Evolutionary conservation across 2,797 vertebrate species (phyloP), one percentile per base, ranked within the genome.

Genomic region (Leptoclinus maculatus): DNA sequence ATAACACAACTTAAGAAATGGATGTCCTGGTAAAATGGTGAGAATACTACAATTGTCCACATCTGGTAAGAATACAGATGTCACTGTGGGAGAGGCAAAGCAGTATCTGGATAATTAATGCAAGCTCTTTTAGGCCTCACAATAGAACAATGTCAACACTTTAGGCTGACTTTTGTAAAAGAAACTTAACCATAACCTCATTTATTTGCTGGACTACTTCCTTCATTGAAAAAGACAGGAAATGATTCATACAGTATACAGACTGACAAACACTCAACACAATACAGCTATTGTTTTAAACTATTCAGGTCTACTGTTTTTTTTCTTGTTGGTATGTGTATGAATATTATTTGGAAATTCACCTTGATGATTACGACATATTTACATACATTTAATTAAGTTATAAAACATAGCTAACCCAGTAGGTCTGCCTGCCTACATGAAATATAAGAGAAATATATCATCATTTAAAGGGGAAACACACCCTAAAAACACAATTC

Each of bases 161-260:
- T 76, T 4, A 51, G 36, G 41, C 45, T 51, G 53, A 66, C 27
- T 79, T 76, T 71, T 66, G 19, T 29, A 63, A 64, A 75, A 84
- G 27, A 59, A 78, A 69, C 74, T 27, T 3, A 65, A 49, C 66
- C 23, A 59, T 70, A 23, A 34, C 32, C 32, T 65, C 78, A 63
- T 80, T 75, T 85, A 66, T 84, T 87, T 83, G 43, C 19, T 45
- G 45, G 29, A 69, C 72, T 51, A 69, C 56, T 79, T 86, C 73
- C 80, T 45, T 66, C 58, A 62, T 23, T 78, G 69, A 69, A 80
- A 81, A 77, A 81, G 36, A 32, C 77, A 77, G 84, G 80, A 88
- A 80, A 76, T 79, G 53, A 64, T 53, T 43, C 32, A 66, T 21
- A 49, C 2, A 13, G 34, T 39, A 11, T 2, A 14, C 23, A 65